These are phyloP conservation scores for Somateria mollissima DNA, from an alignment of 2,797 vertebrate species.

Conservation along the genomic window DNA sequence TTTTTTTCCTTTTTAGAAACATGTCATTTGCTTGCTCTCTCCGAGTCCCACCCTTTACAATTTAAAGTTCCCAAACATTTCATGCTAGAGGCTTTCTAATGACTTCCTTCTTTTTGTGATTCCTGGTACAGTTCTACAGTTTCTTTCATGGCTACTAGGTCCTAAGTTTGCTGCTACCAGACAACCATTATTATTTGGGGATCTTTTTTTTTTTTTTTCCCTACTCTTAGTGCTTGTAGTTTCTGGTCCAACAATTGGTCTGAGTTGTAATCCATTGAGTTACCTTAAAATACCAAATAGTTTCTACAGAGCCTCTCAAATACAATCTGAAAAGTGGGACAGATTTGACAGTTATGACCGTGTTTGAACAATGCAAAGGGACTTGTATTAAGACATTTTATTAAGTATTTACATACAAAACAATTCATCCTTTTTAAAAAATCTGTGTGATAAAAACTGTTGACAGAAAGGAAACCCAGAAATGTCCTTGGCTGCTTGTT, in stretches of 20 bases:
- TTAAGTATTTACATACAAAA: background rate
- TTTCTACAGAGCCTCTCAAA: background rate
- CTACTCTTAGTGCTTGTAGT: background rate
- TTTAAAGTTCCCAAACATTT: background rate
- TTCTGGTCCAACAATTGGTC: background rate
- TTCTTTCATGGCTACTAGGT: background rate
- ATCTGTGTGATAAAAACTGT: background rate
- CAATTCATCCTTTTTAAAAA: background rate
- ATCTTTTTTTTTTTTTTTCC: background rate
- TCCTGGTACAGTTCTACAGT: background rate
- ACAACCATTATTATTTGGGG: background rate
- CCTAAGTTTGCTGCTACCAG: background rate
- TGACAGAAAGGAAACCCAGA: conserved; percentile 36
- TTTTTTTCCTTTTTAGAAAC: background rate
- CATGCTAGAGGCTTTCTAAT: background rate
- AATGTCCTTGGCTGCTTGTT: conserved; percentile 1
- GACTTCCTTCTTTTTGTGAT: background rate
- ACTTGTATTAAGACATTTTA: background rate
- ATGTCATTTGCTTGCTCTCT: background rate
- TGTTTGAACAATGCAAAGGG: background rate
- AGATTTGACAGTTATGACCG: background rate
- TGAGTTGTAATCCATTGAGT: background rate
- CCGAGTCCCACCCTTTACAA: background rate
- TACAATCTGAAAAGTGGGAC: background rate
- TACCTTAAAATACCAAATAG: background rate